Evolutionary conservation across 2,888 invertebrate species (phyloP).

Genomic region (Molorchus minor): DNA sequence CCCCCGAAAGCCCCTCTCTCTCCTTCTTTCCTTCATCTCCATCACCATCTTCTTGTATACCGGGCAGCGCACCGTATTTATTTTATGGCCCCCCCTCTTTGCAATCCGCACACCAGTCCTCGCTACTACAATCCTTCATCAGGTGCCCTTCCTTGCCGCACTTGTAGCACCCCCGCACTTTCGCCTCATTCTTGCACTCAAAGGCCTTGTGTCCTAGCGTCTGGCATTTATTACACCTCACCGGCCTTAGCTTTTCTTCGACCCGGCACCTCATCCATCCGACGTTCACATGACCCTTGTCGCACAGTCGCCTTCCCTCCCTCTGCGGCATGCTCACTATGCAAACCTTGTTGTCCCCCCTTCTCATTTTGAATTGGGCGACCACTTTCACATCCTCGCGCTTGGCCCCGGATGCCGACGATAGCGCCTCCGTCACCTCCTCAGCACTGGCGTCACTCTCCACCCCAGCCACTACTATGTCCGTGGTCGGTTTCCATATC

Average conservation of each 20-base stretch:
- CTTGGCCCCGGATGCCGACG: neutral
- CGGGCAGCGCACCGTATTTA: neutral
- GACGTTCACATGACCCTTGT: neutral
- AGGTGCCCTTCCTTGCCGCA: neutral
- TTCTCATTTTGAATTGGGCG: neutral
- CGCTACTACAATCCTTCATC: neutral
- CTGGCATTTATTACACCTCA: neutral
- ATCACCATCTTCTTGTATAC: neutral
- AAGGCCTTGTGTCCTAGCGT: neutral
- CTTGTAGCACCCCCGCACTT: neutral
- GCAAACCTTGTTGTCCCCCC: neutral
- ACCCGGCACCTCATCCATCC: neutral
- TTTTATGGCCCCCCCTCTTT: neutral
- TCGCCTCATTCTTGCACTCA: neutral
- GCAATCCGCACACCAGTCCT: neutral
- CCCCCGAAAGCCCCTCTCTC: too few relatives aligned
- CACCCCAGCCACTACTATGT: neutral
- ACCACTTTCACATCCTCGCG: neutral
- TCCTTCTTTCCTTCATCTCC: neutral
- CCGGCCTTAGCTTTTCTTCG: neutral
- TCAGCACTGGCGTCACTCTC: neutral
- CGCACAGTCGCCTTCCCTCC: neutral
- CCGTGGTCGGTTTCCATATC: neutral
- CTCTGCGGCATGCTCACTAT: neutral
- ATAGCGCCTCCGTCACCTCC: neutral